phyloP scores from a whole-genome alignment of 1,140 invertebrate species.

The Metopolophium dirhodum region DNA sequence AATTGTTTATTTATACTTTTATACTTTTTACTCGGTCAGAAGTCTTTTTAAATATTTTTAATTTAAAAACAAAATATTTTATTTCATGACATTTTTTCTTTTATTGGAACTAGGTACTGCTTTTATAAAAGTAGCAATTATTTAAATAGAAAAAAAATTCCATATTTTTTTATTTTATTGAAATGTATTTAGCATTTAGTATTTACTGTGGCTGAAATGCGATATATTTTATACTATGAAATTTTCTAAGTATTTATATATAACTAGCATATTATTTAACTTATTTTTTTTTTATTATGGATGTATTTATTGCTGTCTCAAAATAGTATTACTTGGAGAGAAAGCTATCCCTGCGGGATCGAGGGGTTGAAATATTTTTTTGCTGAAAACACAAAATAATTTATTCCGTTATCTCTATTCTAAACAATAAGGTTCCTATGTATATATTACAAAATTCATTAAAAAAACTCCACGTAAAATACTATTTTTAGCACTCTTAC shows the following conservation, averaged over 20 bases:
- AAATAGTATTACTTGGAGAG: background rate
- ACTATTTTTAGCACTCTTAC: background rate
- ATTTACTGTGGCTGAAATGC: background rate
- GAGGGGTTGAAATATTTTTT: background rate
- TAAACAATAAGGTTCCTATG: background rate
- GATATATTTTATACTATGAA: background rate
- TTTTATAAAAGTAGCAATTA: background rate
- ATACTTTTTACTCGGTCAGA: background rate
- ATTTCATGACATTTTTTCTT: background rate
- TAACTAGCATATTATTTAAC: background rate
- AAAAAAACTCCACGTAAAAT: background rate
- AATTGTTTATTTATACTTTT: background rate
- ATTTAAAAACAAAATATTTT: background rate
- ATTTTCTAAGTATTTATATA: background rate
- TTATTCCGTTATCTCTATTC: background rate
- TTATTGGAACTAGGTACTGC: background rate
- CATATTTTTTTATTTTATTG: background rate
- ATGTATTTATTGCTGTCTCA: background rate
- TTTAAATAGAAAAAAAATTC: background rate
- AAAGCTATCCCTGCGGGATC: background rate
- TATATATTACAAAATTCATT: background rate
- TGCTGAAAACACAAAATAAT: background rate
- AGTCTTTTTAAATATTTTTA: background rate
- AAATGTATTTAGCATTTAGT: background rate
- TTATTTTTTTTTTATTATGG: background rate